Conservation (phyloP, 2,888 invertebrate genomes). For the Epistrophe eligans region DNA sequence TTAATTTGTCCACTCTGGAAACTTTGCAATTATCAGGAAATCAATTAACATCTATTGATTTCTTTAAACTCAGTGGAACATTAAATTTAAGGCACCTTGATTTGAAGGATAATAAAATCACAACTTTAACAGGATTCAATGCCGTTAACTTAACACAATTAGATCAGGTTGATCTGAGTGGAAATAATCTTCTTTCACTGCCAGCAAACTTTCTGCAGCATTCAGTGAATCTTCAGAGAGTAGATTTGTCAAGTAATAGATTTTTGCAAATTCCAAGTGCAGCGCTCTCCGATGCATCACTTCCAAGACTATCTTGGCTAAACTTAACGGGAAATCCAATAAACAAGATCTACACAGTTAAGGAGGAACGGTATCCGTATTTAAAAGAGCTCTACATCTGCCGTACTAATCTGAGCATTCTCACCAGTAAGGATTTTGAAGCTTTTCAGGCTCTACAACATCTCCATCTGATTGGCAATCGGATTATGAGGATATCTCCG, state of each 20-base stretch:
- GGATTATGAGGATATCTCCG: conserved; percentile 91
- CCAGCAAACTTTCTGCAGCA: conserved; percentile 92
- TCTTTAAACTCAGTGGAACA: conserved; percentile 90
- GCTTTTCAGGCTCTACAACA: conserved; percentile 91
- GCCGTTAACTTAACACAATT: conserved; percentile 90
- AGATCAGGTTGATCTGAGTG: conserved; percentile 90
- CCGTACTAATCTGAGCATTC: conserved; percentile 91
- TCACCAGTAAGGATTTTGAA: conserved; percentile 94
- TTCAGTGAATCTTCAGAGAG: conserved; percentile 88
- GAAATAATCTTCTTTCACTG: conserved; percentile 89
- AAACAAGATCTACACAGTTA: conserved; percentile 88
- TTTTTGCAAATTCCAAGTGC: conserved; percentile 91
- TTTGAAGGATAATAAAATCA: conserved; percentile 90
- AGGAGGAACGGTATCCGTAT: conserved; percentile 89
- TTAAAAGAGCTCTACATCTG: conserved; percentile 92
- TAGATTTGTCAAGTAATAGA: conserved; percentile 91
- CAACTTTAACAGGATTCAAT: conserved; percentile 90
- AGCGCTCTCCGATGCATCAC: conserved; percentile 89
- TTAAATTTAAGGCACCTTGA: conserved; percentile 90
- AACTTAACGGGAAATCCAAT: conserved; percentile 94
- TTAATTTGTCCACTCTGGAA: conserved; percentile 91
- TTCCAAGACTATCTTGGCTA: conserved; percentile 89
- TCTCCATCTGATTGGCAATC: conserved; percentile 89
- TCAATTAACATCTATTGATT: conserved; percentile 89
- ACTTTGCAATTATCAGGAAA: conserved; percentile 89